Base-by-base conservation (phyloP, 2,888 invertebrate genomes). In the Noctuana brunneofusca region DNA sequence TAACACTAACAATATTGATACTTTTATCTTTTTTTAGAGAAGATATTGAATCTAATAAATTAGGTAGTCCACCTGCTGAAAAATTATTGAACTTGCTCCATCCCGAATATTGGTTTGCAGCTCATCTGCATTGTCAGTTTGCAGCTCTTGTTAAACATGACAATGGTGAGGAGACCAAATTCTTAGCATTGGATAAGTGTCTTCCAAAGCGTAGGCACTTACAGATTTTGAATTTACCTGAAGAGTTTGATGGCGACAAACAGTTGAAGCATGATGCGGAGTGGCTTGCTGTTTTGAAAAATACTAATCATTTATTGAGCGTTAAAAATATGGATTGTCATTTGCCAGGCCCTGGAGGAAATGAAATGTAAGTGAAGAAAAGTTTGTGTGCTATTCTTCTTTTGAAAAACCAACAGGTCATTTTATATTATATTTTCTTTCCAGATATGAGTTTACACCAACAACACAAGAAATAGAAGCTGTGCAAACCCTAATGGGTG, bases 101-200 rank as follows among this genome's bases (percentile, higher is more conserved):
- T 79, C 99, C 99, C 8, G 90, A 92, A 0, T 97, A 96, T 86
- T 99, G 99, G 99, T 99, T 99, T 89, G 92, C 98, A 8, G 99
- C 98, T 30, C 99, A 99, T 92, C 92, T 99, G 68, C 99, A 99
- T 86, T 97, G 97, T 72, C 97, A 98, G 87, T 99, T 98, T 91
- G 95, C 96, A 11, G 99, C 99, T 0, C 71, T 97, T 2, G 94
- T 99, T 4, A 93, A 94, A 35, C 98, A 98, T 82, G 83, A 93
- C 64, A 87, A 87, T 14, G 81, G 87, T 12, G 77, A 68, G 32
- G 83, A 89, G 76, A 84, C 98, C 0, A 97, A 96, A 79, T 99
- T 99, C 85, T 86, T 99, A 69, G 97, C 98, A 0, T 87, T 99
- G n/a, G 99, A 99, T 81, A 99, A 99, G 91, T 99, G 99, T 84